Base-by-base conservation (phyloP, 2,113 vertebrate species). In the Protobothrops mucrosquamatus region DNA sequence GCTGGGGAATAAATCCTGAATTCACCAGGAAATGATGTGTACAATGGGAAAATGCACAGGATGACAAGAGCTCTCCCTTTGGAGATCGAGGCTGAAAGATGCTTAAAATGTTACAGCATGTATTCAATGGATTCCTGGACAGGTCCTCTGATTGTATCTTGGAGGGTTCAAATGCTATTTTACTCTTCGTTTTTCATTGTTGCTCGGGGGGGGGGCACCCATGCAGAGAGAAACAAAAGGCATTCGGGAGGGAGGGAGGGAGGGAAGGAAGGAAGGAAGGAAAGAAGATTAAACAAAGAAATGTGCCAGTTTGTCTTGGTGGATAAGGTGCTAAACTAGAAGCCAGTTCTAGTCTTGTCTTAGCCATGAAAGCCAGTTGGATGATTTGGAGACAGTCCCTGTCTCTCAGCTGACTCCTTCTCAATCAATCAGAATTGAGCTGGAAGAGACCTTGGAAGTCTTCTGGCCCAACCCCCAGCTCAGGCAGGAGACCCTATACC, bases 131-230 rank as follows among this genome's bases (percentile, higher is more conserved):
- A 96, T 97, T 97, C 90, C 94, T 96, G 97, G 96, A 96, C 96
- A 97, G 97, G 97, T 96, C 97, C 99, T 98, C 98, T 98, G 97
- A 99, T 98, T 93, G 54, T 97, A 97, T 98, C 97, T 95, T 26
- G 61, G 95, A 96, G 93, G 95, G 97, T 98, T 97, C 95, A 97
- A 98, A 98, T 95, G 94, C 94, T 96, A 96, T 97, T 96, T 98
- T 96, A 97, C 95, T 97, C 96, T 92, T 90, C 4, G 1, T 23
- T 26, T 48, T 48, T 51, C 86, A 39, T 46, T 39, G 4, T 22
- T 15, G 39, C 51, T 89, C 26, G 52, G 69, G 29, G 14, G 46
- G 46, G 39, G n/a, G 46, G 8, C 43, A 11, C 23, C 1, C 12
- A 12, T 7, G 57, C 34, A 43, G 18, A 89, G 64, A 81, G 6